Percentiles rank a stretch among this genome's conserved stretches.
These are phyloP conservation scores for Tetragnatha versicolor DNA, from an alignment of 1,140 invertebrate species.

Conservation along the genomic window DNA sequence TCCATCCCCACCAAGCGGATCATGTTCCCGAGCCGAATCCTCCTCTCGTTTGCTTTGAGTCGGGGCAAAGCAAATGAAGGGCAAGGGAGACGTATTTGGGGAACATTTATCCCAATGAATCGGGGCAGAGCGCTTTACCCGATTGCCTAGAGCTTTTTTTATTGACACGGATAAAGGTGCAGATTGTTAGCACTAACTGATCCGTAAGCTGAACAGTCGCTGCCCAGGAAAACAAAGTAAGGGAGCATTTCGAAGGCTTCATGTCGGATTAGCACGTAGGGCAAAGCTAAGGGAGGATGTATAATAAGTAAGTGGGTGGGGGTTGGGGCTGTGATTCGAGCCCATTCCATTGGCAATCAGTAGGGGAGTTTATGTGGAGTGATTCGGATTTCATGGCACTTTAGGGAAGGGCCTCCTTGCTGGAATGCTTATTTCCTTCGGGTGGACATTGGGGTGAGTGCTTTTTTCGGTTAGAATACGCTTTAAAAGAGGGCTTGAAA, in stretches of 20 bases:
- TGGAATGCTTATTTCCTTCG: neutral
- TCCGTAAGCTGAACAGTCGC: neutral
- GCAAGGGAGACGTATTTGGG: neutral
- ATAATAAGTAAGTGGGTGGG: constrained; percentile 1
- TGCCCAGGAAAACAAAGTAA: constrained; percentile 6
- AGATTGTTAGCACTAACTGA: constrained; percentile 39
- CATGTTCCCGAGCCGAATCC: too few relatives aligned
- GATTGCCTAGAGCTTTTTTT: constrained; percentile 31
- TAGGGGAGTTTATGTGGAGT: neutral
- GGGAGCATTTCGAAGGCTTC: constrained; percentile 26
- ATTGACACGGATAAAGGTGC: constrained; percentile 2
- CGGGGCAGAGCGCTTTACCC: constrained; percentile 26
- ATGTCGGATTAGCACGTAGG: constrained; percentile 19
- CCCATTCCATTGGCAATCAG: neutral
- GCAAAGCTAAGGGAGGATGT: neutral
- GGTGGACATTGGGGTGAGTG: too few relatives aligned
- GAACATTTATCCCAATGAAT: constrained; percentile 27
- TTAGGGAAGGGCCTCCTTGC: neutral
- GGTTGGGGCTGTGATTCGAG: neutral
- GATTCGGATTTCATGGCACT: too few relatives aligned
- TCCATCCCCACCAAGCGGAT: too few relatives aligned
- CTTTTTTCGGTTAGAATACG: too few relatives aligned
- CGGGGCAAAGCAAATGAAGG: too few relatives aligned
- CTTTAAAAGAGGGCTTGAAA: too few relatives aligned
- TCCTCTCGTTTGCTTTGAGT: too few relatives aligned